These are phyloP conservation scores for Chauna torquata DNA, from an alignment of 2,113 vertebrate species.

Conservation along the genomic window DNA sequence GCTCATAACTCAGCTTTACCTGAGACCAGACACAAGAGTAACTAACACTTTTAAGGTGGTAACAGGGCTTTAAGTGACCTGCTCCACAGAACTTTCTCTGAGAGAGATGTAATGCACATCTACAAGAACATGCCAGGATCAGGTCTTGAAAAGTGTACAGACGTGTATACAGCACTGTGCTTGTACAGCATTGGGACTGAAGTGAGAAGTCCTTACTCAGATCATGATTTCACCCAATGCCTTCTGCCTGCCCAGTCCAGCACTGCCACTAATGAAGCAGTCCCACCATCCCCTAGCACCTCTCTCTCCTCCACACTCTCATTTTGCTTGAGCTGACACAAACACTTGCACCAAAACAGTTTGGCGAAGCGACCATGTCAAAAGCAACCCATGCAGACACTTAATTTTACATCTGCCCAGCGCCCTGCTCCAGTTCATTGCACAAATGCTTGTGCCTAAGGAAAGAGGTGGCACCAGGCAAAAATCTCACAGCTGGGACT, in stretches of 20 bases:
- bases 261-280: not conserved
- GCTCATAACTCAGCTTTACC: not conserved
- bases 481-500: not conserved
- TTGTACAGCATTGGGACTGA: not conserved
- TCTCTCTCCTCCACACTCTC: not conserved
- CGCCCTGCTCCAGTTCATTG: not conserved
- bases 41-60: not conserved
- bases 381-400: not conserved
- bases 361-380: not conserved
- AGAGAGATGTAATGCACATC: not conserved
- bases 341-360: not conserved
- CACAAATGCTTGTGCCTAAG: not conserved
- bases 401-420: not conserved
- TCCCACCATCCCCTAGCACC: rapidly evolving
- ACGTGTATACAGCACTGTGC: not conserved
- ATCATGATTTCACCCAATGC: not conserved
- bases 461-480: not conserved
- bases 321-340: not conserved
- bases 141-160: not conserved
- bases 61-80: not conserved
- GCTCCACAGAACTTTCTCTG: not conserved
- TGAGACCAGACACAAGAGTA: not conserved
- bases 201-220: not conserved
- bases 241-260: not conserved
- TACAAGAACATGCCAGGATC: not conserved